phyloP scores from a whole-genome alignment of 1,140 invertebrate species.

The Apis florea region DNA sequence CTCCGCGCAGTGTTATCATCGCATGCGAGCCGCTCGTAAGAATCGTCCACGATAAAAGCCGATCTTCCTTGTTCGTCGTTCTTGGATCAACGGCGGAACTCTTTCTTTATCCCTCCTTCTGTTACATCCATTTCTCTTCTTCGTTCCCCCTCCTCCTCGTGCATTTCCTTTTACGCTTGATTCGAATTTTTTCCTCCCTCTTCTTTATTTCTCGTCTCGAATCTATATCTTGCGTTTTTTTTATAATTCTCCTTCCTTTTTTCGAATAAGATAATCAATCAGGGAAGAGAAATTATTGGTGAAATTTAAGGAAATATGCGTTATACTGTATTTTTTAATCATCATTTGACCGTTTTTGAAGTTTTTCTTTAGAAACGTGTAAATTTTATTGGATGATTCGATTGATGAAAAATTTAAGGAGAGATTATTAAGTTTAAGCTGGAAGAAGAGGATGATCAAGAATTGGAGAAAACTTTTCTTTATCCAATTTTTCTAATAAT shows the following conservation, averaged over 20 bases:
- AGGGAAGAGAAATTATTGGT: too few relatives aligned
- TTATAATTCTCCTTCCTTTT: too few relatives aligned
- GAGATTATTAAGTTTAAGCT: too few relatives aligned
- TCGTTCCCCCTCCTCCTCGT: background rate
- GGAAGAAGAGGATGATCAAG: too few relatives aligned
- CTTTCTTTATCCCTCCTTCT: background rate
- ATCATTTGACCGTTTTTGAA: too few relatives aligned
- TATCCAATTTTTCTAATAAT: too few relatives aligned
- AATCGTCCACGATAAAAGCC: conserved; percentile 24
- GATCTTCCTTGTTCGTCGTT: conserved; percentile 7
- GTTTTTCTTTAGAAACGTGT: too few relatives aligned
- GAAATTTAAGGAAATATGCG: too few relatives aligned
- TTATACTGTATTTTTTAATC: too few relatives aligned
- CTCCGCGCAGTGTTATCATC: conserved; percentile 37
- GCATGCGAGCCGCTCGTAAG: conserved; percentile 38
- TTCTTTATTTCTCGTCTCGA: background rate
- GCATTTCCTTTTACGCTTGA: background rate
- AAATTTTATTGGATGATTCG: too few relatives aligned
- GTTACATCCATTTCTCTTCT: background rate
- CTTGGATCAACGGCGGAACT: background rate
- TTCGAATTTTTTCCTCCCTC: background rate
- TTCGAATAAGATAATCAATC: background rate
- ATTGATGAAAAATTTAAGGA: too few relatives aligned
- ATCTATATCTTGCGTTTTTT: background rate
- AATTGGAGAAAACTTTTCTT: too few relatives aligned